Percentiles rank a stretch among this genome's conserved stretches.
Evolutionary conservation across 2,888 invertebrate species (phyloP).

Genomic region (Leptopilina syphax): DNA sequence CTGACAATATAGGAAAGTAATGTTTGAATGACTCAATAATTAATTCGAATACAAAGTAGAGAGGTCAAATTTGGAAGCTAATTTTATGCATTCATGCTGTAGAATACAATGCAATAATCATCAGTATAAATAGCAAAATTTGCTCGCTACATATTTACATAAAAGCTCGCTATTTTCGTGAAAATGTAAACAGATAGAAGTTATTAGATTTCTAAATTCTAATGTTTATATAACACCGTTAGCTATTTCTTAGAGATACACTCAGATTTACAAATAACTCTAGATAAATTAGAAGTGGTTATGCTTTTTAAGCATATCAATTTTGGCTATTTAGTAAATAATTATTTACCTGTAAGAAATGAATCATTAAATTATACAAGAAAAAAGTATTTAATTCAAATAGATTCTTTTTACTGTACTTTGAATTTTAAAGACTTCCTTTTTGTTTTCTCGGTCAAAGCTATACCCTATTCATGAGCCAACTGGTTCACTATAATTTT

Average conservation of each 20-base stretch:
- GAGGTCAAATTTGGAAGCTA: not conserved
- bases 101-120: not conserved
- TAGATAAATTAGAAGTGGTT: too few relatives aligned
- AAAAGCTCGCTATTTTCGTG: not conserved
- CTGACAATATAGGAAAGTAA: not conserved
- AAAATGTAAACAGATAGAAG: constrained; percentile 15
- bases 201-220: constrained; percentile 53
- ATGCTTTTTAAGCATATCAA: too few relatives aligned
- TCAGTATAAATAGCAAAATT: not conserved
- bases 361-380: too few relatives aligned
- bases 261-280: too few relatives aligned
- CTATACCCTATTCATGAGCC: too few relatives aligned
- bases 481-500: too few relatives aligned
- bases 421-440: too few relatives aligned
- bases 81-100: not conserved
- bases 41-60: not conserved
- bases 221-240: constrained; percentile 45
- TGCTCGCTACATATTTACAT: not conserved
- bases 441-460: too few relatives aligned
- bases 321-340: too few relatives aligned
- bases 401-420: too few relatives aligned
- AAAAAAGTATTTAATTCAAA: too few relatives aligned
- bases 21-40: not conserved
- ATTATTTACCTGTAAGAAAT: too few relatives aligned
- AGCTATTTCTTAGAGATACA: constrained; percentile 38